phyloP scores from a whole-genome alignment of 2,113 vertebrate species.

The Motacilla alba region DNA sequence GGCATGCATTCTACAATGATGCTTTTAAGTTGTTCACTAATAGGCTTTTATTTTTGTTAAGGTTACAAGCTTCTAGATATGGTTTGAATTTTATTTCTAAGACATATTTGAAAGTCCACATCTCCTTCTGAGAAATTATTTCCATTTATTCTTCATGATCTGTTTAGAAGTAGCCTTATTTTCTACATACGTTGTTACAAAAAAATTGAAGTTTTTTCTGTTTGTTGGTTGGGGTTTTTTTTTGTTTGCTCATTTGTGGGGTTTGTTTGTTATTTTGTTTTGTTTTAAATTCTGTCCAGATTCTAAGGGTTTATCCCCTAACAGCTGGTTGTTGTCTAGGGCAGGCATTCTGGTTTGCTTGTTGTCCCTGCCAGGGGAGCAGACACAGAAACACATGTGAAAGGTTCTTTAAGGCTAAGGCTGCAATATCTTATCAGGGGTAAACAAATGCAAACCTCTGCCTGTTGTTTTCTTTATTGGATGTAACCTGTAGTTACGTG shows the following conservation, averaged over 20 bases:
- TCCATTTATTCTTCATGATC: neutral
- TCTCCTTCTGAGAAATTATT: neutral
- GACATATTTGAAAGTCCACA: fast-evolving
- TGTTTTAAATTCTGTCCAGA: neutral
- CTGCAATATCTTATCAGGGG: fast-evolving
- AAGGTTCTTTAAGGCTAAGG: neutral
- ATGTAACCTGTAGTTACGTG: neutral
- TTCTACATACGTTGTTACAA: neutral
- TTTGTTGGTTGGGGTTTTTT: neutral
- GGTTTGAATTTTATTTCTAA: neutral
- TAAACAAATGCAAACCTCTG: neutral
- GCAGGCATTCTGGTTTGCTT: neutral
- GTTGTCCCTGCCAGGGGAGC: neutral
- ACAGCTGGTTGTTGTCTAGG: neutral
- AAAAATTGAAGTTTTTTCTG: neutral
- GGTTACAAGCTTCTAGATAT: neutral
- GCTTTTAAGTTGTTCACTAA: neutral
- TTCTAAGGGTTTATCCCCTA: neutral
- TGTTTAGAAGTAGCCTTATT: neutral
- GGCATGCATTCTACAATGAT: neutral
- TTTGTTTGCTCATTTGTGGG: neutral
- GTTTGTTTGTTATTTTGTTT: neutral
- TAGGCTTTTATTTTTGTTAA: neutral
- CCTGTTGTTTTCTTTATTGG: neutral
- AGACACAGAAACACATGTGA: neutral